phyloP scores from a whole-genome alignment of 2,888 invertebrate genomes.

The Allolobophora icterica region DNA sequence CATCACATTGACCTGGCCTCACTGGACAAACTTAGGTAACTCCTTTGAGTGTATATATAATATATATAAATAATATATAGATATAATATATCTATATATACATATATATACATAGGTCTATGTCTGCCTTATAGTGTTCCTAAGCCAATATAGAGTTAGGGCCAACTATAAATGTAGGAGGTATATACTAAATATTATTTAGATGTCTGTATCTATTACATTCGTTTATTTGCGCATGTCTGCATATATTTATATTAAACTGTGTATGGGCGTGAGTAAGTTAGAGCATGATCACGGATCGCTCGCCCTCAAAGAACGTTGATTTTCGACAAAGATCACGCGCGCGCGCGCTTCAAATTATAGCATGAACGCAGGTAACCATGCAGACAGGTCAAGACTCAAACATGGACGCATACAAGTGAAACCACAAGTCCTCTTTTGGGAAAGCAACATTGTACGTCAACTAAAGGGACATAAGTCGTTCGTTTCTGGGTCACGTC shows the following conservation, averaged over 20 bases:
- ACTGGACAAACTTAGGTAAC: background rate
- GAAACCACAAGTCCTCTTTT: background rate
- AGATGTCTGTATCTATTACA: too few relatives aligned
- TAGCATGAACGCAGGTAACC: background rate
- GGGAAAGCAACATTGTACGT: too few relatives aligned
- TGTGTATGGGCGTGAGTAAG: background rate
- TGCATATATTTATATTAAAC: too few relatives aligned
- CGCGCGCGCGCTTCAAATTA: background rate
- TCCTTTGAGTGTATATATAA: too few relatives aligned
- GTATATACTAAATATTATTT: background rate
- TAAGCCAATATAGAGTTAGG: too few relatives aligned
- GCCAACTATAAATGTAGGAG: too few relatives aligned
- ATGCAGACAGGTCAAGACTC: background rate
- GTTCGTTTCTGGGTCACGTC: too few relatives aligned
- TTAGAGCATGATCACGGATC: slow-evolving; percentile 6
- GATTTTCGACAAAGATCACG: background rate
- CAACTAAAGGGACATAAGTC: too few relatives aligned
- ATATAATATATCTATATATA: background rate
- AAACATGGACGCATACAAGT: background rate
- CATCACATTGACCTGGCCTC: background rate
- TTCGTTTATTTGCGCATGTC: too few relatives aligned
- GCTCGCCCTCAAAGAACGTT: too few relatives aligned
- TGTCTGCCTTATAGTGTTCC: too few relatives aligned
- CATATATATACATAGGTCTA: background rate
- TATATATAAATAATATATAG: too few relatives aligned